Evolutionary conservation across 1,140 invertebrate species (phyloP), one percentile per base, ranked within the genome.

Genomic region (Mylabris phalerata): DNA sequence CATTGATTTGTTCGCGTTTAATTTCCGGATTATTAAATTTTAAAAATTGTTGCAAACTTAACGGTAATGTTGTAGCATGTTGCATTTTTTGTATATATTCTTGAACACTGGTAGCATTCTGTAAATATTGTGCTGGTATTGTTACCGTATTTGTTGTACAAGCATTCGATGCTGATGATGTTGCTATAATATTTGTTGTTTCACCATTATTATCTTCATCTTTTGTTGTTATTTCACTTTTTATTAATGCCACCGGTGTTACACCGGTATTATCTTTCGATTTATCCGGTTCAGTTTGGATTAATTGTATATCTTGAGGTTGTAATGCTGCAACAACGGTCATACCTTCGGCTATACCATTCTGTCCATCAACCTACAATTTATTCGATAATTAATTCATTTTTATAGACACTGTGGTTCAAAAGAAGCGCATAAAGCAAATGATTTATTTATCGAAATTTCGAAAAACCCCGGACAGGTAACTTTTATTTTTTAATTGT

Each of bases 321-420:
- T 82, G 82, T 13, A 82, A 38, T 3, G 84, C 81, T 0, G 84
- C 79, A 0, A 86, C 77, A 2, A 86, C 81, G 42, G 84, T 85
- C 25, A 86, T 70, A 47, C 84, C 84, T 75, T 79, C 76, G 0
- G 76, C 78, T 1, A 80, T 75, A 25, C 78, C 79, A 55, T 73
- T 75, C 59, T 82, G 79, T 55, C 74, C 77, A 19, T 71, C 71
- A 10, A 83, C 79, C 51, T 82, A 32, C 32, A 32, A 32, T 5
- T 19, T 19, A 32, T 5, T 32, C 7, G 32, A 32, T 32, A 32
- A 32, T 19, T 19, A 19, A 19, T 19, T 0, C 19, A 1, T 19
- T 19, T 19, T 19, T 19, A 19, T 19, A 19, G 1, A 19, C 19
- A 19, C 19, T 19, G 19, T 2, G 19, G 1, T 19, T 19, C 1